These are phyloP conservation scores for Xenopus laevis DNA, from an alignment of 2,113 vertebrate species.

Conservation along the genomic window DNA sequence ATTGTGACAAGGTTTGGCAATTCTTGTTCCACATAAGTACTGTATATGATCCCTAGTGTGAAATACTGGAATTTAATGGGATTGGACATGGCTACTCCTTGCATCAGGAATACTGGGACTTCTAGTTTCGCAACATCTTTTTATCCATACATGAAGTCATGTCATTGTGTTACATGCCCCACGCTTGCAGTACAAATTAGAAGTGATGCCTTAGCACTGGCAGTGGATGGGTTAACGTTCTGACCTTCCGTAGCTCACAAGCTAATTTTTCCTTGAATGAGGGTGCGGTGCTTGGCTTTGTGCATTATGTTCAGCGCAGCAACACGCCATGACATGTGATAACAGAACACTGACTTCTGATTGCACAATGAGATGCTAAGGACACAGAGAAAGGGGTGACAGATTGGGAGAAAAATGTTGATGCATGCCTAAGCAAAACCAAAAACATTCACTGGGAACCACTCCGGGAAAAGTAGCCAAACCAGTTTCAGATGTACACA, in stretches of 20 bases:
- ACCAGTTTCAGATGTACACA: not conserved
- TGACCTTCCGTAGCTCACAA: slow-evolving; percentile 5
- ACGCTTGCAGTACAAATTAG: too few species aligned
- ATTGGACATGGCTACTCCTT: too few species aligned
- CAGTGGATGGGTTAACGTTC: not conserved
- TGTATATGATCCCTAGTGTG: too few species aligned
- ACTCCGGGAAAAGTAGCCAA: not conserved
- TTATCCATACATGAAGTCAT: too few species aligned
- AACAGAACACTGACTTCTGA: slow-evolving; percentile 38
- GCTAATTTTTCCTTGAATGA: slow-evolving; percentile 9
- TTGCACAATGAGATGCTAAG: slow-evolving; percentile 58
- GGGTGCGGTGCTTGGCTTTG: slow-evolving; percentile 34
- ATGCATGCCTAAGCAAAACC: slow-evolving; percentile 56
- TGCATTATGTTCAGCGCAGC: slow-evolving; percentile 27
- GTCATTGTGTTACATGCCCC: too few species aligned
- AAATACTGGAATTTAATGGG: too few species aligned
- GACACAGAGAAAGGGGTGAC: slow-evolving; percentile 59
- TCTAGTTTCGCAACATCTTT: too few species aligned
- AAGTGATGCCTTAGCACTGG: not conserved
- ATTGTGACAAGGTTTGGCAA: too few species aligned
- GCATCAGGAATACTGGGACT: too few species aligned
- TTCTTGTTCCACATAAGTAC: too few species aligned
- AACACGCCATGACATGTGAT: slow-evolving; percentile 35
- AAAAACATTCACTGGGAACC: slow-evolving; percentile 4
- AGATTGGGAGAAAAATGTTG: slow-evolving; percentile 58